Evolutionary conservation across 1,140 invertebrate genomes (phyloP), one percentile per base, ranked within the genome.

Genomic region (Aplysia californica): DNA sequence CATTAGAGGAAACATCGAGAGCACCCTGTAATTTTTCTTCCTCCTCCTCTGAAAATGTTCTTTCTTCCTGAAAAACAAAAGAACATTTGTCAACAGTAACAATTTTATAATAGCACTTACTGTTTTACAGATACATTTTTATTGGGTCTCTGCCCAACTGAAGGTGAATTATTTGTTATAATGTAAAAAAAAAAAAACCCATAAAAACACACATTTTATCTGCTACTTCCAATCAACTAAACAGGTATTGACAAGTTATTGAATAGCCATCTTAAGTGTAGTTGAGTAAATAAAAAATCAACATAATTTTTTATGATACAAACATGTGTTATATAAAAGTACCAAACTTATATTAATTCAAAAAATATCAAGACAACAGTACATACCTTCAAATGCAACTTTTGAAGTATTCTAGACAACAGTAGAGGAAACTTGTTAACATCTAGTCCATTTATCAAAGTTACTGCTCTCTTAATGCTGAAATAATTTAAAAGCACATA

Each of bases 401-500:
- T 89, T 70, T 87, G 86, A 21, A 87, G 58, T 74, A 89, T 88
- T 65, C 87, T 82, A 21, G 87, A 85, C 15, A 89, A 50, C 18
- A 89, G 66, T 15, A 86, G 61, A 64, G 84, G 86, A 78, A 89
- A 87, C 55, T 83, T 87, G 18, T 79, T 80, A 58, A 76, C 36
- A 79, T 85, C 84, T 31, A 89, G 61, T 3, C 84, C 81, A 80
- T 89, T 89, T 10, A 89, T 87, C 18, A 86, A 70, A 21, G 58
- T 29, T 18, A 87, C 86, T 67, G 87, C 86, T 81, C 84, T 88
- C 76, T 87, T 86, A 41, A 89, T 85, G 50, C 87, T 89, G 81
- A 35, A 75, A 72, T 67, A 59, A 3, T 56, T 29, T 58, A 39
- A 55, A 29, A 41, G 1, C n/a, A 75, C 2, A 73, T 10, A 26